Evolutionary conservation across 1,140 invertebrate genomes (phyloP), one percentile per base, ranked within the genome.

Genomic region (Drosophila nigrodunni): DNA sequence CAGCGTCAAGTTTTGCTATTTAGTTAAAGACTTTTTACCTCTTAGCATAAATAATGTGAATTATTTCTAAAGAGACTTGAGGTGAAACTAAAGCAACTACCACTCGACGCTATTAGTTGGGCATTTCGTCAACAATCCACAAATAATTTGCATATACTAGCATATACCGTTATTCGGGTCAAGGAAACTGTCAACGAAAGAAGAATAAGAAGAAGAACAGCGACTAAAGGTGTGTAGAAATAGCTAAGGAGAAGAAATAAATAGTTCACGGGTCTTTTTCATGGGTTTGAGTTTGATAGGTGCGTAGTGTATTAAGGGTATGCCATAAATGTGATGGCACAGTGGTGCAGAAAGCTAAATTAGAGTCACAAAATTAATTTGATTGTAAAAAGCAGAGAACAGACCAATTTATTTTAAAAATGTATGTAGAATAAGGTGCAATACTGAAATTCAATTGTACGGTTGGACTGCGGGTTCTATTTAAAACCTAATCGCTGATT

Each of bases 121-220:
- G 67, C 37, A 71, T 65, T 76, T 57, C 52, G 15, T 71, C 60
- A 72, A 72, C 60, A 60, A 18, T 73, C 47, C 15, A 54, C 13
- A 69, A 49, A 80, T 79, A 74, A 80, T 77, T 77, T 49, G 50
- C 54, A 67, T 80, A 71, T 58, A 76, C 43, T 54, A 18, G 74
- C 69, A 61, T 34, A 34, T 72, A 30, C 25, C 60, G 44, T 68
- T 66, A 89, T 89, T 89, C 39, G 70, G 85, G 85, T 81, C 85
- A 89, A 89, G 85, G 80, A 89, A 89, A 89, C 67, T 81, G 83
- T 83, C 77, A 89, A 88, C 73, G n/a, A 57, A 64, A 78, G 7
- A 41, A 11, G 15, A 57, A 41, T 34, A 39, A 39, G 18, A 21
- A 39, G 18, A 21, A 41, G 50, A 52, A 41, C 49, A n/a, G 11